Base-by-base conservation (phyloP, 2,113 vertebrate species). In the Cochlearius cochlearius region DNA sequence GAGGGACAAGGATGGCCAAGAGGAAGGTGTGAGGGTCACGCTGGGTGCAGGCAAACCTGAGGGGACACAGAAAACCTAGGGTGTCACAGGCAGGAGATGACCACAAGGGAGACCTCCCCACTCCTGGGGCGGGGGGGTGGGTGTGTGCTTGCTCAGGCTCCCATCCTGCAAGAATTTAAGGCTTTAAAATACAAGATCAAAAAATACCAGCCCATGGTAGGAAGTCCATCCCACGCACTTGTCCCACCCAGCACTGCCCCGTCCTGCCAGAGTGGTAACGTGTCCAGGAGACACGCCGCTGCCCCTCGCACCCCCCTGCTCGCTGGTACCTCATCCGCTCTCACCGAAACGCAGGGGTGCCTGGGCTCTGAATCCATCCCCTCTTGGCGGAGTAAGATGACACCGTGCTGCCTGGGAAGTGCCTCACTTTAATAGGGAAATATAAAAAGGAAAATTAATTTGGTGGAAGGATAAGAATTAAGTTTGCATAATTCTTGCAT, bases 331-430 rank as follows among this genome's bases (percentile, higher is more conserved):
- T 62, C 36, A 38, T 3, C 45, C 5, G 16, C 36, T 60, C 12
- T 38, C 29, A 19, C 43, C 77, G 56, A 83, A 77, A 50, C 0
- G 3, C 41, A 27, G 34, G 0, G 0, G 22, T 27, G 38, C 26
- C 58, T 63, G 3, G 4, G 49, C 34, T 52, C 36, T 53, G 39
- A 1, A 53, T 62, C 50, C 22, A 38, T n/a, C 18, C 32, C 27
- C 59, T 66, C 49, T 30, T 60, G 59, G 29, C 73, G 20, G 8
- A 69, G 3, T 19, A 68, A 41, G 17, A 36, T 11, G 29, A n/a
- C 15, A 63, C 59, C 55, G 30, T 52, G 11, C 25, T 0, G 1
- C 22, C 53, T 76, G n/a, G 32, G 25, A 94, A 77, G 11, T 7
- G 2, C 45, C 30, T 86, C 21, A 11, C 45, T 58, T 39, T 59